Evolutionary conservation across 2,888 invertebrate genomes (phyloP), one percentile per base, ranked within the genome.

Genomic region (Byasa hedistus): DNA sequence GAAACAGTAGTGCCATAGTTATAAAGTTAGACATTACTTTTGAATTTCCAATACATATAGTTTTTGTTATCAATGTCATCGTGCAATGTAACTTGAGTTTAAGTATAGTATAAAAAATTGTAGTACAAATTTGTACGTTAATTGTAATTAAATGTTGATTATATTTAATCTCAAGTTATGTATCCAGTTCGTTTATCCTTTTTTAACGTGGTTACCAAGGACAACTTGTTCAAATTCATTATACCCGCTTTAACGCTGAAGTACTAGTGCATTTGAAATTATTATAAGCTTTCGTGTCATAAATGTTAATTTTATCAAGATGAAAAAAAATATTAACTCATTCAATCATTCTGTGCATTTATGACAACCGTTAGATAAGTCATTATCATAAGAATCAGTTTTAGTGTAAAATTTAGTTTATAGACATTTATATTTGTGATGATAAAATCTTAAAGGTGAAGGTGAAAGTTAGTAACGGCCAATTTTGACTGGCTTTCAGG

Each of bases 401-500:
- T 51, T 23, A 22, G 48, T 44, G 48, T 23, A 52, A 1, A 10
- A 4, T 4, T 52, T 19, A 21, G 8, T 52, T 12, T 8, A 52
- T 44, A 44, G 44, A 3, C 3, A 17, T 44, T 19, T 44, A 19
- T 44, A 44, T 44, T 44, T 44, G 15, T 44, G 12, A 15, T 17
- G 39, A 7, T 44, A 3, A 15, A 44, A 44, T 44, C 4, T 1
- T 10, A 44, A 44, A 44, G 44, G 4, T 44, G 15, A 69, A 70
- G 75, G 76, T 74, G 69, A 10, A 77, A 79, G 78, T 78, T 73
- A 82, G 81, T 87, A 86, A 88, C 80, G 77, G 82, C 78, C 80
- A 73, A 70, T 85, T 88, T 89, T 86, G 85, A 79, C 81, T 88
- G 85, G 78, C 82, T 92, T 90, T 80, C 91, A 92, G 92, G 97